Evolutionary conservation across 2,797 vertebrate genomes (phyloP).

Genomic region (Pseudomugil tenellus): DNA sequence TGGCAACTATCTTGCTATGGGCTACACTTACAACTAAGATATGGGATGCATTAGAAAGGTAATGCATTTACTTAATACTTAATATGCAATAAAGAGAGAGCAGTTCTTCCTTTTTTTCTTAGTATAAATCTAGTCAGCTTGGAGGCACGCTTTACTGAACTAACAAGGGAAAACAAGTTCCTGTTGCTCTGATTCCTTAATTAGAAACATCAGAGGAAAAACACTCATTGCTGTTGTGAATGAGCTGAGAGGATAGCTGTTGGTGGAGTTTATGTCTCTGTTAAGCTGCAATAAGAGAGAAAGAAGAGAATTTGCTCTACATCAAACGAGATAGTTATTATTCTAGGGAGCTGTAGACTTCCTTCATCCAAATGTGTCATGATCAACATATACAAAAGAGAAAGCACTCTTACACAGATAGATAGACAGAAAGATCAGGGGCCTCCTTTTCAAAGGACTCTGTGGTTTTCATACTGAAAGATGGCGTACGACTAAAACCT

Average conservation of each 20-base stretch:
- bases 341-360: conserved; percentile 18
- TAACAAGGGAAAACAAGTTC: conserved; percentile 58
- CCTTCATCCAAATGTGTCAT: background rate
- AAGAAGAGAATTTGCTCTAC: background rate
- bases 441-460: too few species aligned
- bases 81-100: background rate
- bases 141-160: conserved; percentile 56
- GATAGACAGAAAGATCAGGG: too few species aligned
- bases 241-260: conserved; percentile 39
- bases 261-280: conserved; percentile 29
- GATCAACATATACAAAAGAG: background rate
- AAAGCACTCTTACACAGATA: background rate
- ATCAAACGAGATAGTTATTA: conserved; percentile 16
- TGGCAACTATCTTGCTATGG: too few species aligned
- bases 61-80: background rate
- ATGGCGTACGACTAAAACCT: too few species aligned
- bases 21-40: background rate
- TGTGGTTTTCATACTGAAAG: too few species aligned
- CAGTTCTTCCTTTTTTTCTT: conserved; percentile 35
- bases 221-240: conserved; percentile 43
- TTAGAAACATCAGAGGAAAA: conserved; percentile 62
- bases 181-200: conserved; percentile 50
- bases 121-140: conserved; percentile 42
- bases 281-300: conserved; percentile 29
- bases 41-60: background rate